These are phyloP conservation scores for Ciconia stormi DNA, from an alignment of 2,113 vertebrate species.

Conservation along the genomic window DNA sequence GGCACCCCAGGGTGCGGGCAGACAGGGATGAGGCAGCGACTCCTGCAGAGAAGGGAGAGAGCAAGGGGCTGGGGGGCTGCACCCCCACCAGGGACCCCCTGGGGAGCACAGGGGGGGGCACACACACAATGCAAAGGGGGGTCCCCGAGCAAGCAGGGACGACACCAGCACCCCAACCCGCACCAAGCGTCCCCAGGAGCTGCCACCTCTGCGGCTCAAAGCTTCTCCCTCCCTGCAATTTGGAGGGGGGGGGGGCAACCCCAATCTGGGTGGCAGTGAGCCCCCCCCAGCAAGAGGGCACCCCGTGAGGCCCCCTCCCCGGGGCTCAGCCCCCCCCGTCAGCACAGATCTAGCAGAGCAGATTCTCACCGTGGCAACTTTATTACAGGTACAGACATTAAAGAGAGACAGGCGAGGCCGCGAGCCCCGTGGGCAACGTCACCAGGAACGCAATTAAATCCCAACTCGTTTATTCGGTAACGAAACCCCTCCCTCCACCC, in stretches of 20 bases:
- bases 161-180: neutral
- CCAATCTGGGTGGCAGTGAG: neutral
- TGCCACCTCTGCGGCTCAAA: neutral
- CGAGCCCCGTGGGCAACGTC: neutral
- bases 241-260: neutral
- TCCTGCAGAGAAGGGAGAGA: neutral
- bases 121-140: neutral
- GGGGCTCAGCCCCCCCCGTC: neutral
- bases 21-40: neutral
- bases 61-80: neutral
- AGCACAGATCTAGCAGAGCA: conserved; percentile 42
- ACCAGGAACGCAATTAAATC: neutral
- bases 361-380: conserved; percentile 70
- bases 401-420: conserved; percentile 53
- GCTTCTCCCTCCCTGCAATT: neutral
- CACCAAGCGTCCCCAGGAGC: neutral
- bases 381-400: conserved; percentile 73
- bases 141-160: neutral
- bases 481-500: neutral
- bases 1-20: neutral
- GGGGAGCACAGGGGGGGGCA: neutral
- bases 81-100: neutral
- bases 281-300: neutral
- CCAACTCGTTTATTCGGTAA: neutral
- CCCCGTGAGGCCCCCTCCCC: neutral